phyloP scores from a whole-genome alignment of 2,797 vertebrate genomes.

The Cirrhinus molitorella region DNA sequence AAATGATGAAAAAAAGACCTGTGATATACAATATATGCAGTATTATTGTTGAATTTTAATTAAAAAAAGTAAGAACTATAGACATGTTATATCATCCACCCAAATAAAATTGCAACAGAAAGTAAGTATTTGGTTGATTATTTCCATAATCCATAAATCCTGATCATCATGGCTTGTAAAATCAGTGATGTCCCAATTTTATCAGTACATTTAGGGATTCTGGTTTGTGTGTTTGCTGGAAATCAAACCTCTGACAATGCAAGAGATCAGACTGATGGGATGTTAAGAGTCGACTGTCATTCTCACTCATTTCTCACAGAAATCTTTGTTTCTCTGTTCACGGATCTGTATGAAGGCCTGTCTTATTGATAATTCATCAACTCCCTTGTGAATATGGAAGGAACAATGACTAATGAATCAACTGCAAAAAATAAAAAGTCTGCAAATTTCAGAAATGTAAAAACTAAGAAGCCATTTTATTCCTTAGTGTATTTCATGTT shows the following conservation, averaged over 20 bases:
- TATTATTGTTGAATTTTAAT: no score
- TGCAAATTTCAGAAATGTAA: background rate
- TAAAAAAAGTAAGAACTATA: background rate
- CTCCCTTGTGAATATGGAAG: constrained; percentile 76
- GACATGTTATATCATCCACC: background rate
- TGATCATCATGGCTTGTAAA: background rate
- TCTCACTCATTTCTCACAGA: background rate
- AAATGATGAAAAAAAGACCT: background rate
- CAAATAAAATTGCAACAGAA: background rate
- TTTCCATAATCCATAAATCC: constrained; percentile 10
- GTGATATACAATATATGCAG: no score
- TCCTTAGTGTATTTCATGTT: background rate
- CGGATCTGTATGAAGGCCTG: constrained; percentile 61
- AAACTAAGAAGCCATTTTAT: background rate
- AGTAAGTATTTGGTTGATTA: background rate
- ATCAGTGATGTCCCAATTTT: background rate
- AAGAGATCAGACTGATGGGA: background rate
- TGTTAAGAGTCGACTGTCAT: background rate
- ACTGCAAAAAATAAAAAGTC: background rate
- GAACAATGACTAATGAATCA: constrained; percentile 77
- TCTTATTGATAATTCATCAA: constrained; percentile 80
- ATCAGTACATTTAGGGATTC: background rate
- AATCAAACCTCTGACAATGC: background rate
- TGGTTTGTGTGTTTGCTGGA: background rate
- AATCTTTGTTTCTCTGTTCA: background rate